phyloP scores from a whole-genome alignment of 2,888 invertebrate genomes.

The Sicus ferrugineus region DNA sequence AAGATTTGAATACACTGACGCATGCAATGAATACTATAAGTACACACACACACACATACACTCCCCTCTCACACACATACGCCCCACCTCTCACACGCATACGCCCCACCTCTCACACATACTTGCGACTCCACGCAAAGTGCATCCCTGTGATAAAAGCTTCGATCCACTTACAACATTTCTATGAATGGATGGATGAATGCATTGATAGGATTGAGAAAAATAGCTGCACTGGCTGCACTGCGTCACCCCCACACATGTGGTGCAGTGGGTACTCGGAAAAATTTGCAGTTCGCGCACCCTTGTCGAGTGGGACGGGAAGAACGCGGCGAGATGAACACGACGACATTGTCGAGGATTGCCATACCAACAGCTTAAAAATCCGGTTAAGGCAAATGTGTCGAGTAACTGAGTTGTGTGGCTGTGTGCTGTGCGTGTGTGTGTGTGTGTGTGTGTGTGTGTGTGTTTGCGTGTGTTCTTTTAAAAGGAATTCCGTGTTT shows the following conservation, averaged over 20 bases:
- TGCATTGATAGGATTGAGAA: too few species aligned
- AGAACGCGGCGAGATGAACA: too few species aligned
- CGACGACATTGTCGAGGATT: too few species aligned
- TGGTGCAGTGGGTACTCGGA: too few species aligned
- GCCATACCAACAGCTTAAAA: not conserved
- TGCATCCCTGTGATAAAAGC: not conserved
- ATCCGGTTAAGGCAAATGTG: not conserved
- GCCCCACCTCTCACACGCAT: not conserved
- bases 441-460: not conserved
- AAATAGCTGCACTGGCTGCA: too few species aligned
- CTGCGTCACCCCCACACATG: too few species aligned
- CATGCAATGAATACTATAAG: too few species aligned
- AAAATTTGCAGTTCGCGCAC: too few species aligned
- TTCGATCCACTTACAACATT: not conserved
- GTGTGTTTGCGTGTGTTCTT: constrained; percentile 1
- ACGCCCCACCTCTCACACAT: not conserved
- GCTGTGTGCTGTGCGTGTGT: not conserved
- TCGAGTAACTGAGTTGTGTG: not conserved
- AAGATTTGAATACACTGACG: too few species aligned
- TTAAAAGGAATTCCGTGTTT: constrained; percentile 31
- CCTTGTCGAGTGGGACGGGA: too few species aligned
- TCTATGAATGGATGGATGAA: not conserved
- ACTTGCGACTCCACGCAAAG: too few species aligned
- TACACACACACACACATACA: not conserved
- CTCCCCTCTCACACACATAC: not conserved